Evolutionary conservation across 2,113 vertebrate genomes (phyloP).

Genomic region (Equus quagga): DNA sequence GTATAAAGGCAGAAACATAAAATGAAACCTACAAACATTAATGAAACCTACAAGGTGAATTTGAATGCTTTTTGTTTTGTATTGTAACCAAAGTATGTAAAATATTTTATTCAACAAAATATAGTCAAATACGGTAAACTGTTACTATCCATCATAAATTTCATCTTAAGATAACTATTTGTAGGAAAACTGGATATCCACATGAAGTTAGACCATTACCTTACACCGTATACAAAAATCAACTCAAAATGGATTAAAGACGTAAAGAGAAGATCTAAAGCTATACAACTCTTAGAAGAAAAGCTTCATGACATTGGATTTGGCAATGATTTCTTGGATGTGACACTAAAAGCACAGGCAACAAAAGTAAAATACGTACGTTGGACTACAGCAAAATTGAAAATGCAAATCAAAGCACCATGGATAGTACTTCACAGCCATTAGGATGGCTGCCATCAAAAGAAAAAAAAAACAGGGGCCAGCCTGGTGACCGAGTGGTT

Average conservation of each 20-base stretch:
- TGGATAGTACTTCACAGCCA: background rate
- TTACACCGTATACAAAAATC: background rate
- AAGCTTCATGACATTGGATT: background rate
- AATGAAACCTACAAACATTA: background rate
- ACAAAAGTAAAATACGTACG: background rate
- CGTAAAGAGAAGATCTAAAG: background rate
- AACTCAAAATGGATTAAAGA: background rate
- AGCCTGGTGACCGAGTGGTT: no score
- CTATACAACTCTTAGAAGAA: background rate
- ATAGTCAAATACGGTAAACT: background rate
- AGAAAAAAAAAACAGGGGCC: background rate
- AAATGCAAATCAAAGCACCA: background rate
- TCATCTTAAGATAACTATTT: background rate
- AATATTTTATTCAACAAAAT: background rate
- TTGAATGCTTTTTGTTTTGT: slow-evolving; percentile 26
- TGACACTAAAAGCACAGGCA: background rate
- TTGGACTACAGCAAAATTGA: background rate
- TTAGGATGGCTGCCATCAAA: background rate
- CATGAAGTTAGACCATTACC: background rate
- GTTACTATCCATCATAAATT: background rate
- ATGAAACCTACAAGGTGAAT: background rate
- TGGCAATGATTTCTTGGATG: background rate
- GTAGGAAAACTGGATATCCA: background rate
- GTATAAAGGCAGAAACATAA: background rate
- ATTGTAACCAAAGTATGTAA: background rate